phyloP scores from a whole-genome alignment of 2,113 vertebrate genomes.

The Malurus melanocephalus region DNA sequence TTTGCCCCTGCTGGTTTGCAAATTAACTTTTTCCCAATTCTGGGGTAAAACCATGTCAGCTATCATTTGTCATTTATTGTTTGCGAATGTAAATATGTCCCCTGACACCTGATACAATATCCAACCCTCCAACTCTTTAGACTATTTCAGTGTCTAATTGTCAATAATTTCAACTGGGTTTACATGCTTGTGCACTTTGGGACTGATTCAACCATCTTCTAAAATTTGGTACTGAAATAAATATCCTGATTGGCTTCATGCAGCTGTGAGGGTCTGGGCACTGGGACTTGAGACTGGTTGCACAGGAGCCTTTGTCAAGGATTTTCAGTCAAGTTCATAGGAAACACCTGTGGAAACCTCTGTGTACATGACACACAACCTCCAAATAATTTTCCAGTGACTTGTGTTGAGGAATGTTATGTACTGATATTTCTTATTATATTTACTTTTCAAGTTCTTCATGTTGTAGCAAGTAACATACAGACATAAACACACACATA shows the following conservation, averaged over 20 bases:
- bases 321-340: not conserved
- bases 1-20: not conserved
- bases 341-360: not conserved
- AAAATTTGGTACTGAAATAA: not conserved
- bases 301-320: not conserved
- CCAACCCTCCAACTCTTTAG: not conserved
- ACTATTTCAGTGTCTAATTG: not conserved
- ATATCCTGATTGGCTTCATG: not conserved
- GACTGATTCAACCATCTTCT: not conserved
- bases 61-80: not conserved
- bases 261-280: not conserved
- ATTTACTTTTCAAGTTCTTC: conserved; percentile 7
- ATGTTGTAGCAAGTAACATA: not conserved
- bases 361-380: not conserved
- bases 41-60: not conserved
- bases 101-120: not conserved
- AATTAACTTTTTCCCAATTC: not conserved
- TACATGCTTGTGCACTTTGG: not conserved
- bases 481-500: not conserved
- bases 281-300: not conserved
- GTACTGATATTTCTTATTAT: not conserved
- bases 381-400: not conserved
- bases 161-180: not conserved
- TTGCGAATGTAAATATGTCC: not conserved
- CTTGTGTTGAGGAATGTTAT: not conserved